Conservation (phyloP, 2,888 invertebrate genomes). For the Caenorhabditis sp. region DNA sequence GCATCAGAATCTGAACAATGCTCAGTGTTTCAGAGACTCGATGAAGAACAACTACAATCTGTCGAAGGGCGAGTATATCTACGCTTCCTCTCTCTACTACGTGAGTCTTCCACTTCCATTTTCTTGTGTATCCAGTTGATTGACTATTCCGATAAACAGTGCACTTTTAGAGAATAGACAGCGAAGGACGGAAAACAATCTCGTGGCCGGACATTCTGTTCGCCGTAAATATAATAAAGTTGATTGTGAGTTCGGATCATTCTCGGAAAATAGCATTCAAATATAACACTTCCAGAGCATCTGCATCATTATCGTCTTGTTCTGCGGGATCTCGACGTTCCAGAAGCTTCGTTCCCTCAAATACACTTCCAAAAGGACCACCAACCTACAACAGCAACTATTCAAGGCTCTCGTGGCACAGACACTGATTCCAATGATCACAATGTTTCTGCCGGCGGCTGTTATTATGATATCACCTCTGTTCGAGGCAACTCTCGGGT, state of each 20-base stretch:
- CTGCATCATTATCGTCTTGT: constrained; percentile 43
- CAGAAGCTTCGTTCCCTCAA: constrained; percentile 41
- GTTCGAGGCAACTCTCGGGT: constrained; percentile 47
- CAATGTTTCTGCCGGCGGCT: constrained; percentile 52
- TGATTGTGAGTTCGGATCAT: constrained; percentile 37
- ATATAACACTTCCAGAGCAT: constrained; percentile 27
- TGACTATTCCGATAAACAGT: no score
- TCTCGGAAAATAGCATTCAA: background rate
- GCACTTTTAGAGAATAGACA: constrained; percentile 27
- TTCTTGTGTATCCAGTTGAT: background rate
- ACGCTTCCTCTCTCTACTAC: constrained; percentile 46
- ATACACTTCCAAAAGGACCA: constrained; percentile 41
- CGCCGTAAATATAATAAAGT: constrained; percentile 47
- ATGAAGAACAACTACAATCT: constrained; percentile 46
- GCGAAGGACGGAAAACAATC: constrained; percentile 24
- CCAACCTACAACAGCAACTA: constrained; percentile 48
- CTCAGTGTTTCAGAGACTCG: constrained; percentile 48
- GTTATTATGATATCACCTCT: constrained; percentile 54
- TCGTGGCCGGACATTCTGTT: constrained; percentile 53
- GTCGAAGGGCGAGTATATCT: constrained; percentile 48
- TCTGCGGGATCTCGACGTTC: constrained; percentile 44
- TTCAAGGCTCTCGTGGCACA: constrained; percentile 57
- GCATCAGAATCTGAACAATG: no score
- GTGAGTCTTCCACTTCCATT: constrained; percentile 42
- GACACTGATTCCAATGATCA: constrained; percentile 51